Conservation (phyloP, 2,888 invertebrate species). For the Nephrotoma guestfalica region DNA sequence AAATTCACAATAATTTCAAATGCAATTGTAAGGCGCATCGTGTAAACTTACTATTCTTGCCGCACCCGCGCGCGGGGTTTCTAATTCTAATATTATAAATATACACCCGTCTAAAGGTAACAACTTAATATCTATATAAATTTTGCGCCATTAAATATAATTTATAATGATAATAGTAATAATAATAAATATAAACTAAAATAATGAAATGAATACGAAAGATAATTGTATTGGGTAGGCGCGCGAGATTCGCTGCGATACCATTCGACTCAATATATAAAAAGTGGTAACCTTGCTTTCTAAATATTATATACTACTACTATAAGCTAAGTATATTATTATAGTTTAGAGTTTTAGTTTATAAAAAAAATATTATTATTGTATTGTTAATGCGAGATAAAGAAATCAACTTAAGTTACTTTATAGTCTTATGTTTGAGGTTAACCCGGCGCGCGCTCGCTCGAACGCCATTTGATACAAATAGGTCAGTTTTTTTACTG, state of each 20-base stretch:
- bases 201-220: background rate
- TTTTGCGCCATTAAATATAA: background rate
- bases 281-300: background rate
- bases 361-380: background rate
- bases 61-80: background rate
- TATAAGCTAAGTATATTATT: background rate
- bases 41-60: background rate
- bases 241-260: background rate
- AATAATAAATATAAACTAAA: background rate
- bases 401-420: background rate
- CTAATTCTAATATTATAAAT: background rate
- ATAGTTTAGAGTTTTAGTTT: background rate
- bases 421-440: background rate
- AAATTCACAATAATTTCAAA: background rate
- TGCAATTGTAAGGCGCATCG: background rate
- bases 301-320: background rate
- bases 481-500: background rate
- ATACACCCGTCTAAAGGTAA: background rate
- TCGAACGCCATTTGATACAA: background rate
- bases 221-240: background rate
- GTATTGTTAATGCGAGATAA: background rate
- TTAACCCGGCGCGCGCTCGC: background rate
- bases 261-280: background rate
- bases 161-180: background rate
- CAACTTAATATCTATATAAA: background rate